A percentile compares a stretch with the other conserved stretches of the same genome.
Conservation (phyloP, 2,113 vertebrate genomes). For the Tyrannus savana region DNA sequence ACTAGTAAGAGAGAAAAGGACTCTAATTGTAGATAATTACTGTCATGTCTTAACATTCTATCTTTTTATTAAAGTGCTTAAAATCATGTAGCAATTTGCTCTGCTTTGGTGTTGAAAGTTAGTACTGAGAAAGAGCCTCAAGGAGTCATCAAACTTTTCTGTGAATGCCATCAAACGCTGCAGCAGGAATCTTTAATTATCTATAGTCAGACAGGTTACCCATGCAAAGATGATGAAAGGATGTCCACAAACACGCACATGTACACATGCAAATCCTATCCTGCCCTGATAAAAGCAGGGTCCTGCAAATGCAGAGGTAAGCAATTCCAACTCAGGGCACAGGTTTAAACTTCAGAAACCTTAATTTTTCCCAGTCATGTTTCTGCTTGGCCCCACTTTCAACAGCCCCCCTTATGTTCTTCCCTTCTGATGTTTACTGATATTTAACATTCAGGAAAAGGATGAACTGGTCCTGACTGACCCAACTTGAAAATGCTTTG, state of each 20-base stretch:
- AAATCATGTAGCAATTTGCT: not conserved
- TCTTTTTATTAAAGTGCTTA: not conserved
- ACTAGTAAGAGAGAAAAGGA: not conserved
- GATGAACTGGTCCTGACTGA: not conserved
- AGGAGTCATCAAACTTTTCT: constrained; percentile 17
- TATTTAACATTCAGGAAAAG: not conserved
- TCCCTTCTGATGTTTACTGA: not conserved
- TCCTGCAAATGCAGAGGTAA: not conserved
- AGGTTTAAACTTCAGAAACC: not conserved
- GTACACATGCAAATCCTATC: rapidly evolving
- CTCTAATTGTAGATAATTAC: not conserved
- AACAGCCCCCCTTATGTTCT: not conserved
- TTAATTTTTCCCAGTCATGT: not conserved
- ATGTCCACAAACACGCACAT: not conserved
- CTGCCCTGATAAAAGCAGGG: not conserved
- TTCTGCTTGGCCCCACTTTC: not conserved
- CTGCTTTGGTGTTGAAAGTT: not conserved
- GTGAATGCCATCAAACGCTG: not conserved
- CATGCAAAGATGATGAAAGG: not conserved
- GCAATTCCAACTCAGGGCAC: not conserved
- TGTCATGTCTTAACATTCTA: not conserved
- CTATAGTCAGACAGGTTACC: not conserved
- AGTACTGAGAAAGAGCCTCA: not conserved
- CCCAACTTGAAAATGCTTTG: not conserved
- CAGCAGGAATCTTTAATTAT: constrained; percentile 11